Evolutionary conservation across 1,140 invertebrate genomes (phyloP), one percentile per base, ranked within the genome.

Genomic region (Drosophila biarmipes): DNA sequence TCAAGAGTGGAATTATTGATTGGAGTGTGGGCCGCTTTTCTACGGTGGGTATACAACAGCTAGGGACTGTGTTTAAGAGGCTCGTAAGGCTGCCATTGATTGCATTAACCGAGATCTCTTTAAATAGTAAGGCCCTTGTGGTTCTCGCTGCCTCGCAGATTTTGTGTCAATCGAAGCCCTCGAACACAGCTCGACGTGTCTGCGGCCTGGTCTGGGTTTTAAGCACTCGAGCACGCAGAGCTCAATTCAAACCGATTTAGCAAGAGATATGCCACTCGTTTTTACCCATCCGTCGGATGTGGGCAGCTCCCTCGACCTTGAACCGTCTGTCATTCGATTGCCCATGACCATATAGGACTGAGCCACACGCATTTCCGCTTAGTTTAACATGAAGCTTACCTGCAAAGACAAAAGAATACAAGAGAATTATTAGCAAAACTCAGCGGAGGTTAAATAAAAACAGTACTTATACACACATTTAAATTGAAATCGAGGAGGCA

Each of bases 181-280:
- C 68, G 54, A 76, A 12, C 6, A 29, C 42, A 38, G 38, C 71
- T 45, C 45, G 19, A 56, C 55, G 68, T 54, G 68, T 72, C 68
- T 51, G 4, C 27, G 61, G 71, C 35, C 29, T 58, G 59, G 72
- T 38, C 73, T 58, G 62, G 48, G 40, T 37, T 38, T 56, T 48
- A 71, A 63, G 73, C 81, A 78, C 81, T 86, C 71, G 31, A 87
- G 66, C 81, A 86, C 81, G 81, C 62, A 86, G 49, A 56, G n/a
- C 45, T 49, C 52, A 51, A 68, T 80, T 63, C 58, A 80, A 57
- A 74, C 15, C 51, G 43, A 55, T 68, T 64, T 52, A n/a, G 37
- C 56, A 49, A 63, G 38, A 56, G 56, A 77, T 73, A 64, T 21
- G 46, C 17, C 61, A 38, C 57, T 66, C 27, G 27, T 48, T 57